Conservation (phyloP, 2,797 vertebrate species). For the Artibeus jamaicensis region DNA sequence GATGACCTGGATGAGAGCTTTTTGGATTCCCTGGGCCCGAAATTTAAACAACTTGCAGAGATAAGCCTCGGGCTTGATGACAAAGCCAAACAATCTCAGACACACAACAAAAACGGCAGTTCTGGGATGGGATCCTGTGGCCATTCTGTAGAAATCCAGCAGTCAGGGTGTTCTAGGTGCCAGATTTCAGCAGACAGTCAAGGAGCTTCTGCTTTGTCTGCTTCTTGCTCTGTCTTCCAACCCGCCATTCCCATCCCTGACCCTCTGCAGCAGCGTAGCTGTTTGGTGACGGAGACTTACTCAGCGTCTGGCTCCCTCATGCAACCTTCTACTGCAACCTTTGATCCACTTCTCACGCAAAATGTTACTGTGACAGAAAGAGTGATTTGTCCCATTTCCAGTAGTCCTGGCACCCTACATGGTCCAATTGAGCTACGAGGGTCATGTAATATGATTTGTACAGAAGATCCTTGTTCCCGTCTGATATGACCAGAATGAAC, state of each 20-base stretch:
- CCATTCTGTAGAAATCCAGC: not conserved
- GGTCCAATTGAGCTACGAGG: constrained; percentile 76
- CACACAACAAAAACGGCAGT: not conserved
- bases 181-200: not conserved
- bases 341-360: constrained; percentile 79
- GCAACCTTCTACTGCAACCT: constrained; percentile 59
- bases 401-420: constrained; percentile 65
- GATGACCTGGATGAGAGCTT: constrained; percentile 85
- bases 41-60: constrained; percentile 89
- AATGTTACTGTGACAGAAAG: constrained; percentile 83
- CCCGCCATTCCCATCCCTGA: constrained; percentile 76
- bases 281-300: constrained; percentile 83
- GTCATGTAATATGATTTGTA: constrained; percentile 69
- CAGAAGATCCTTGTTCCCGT: constrained; percentile 77
- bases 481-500: constrained; percentile 69
- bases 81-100: constrained; percentile 63
- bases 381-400: constrained; percentile 78
- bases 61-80: constrained; percentile 84
- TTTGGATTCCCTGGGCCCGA: constrained; percentile 86
- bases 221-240: constrained; percentile 76
- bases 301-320: constrained; percentile 66
- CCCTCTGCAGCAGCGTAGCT: constrained; percentile 79
- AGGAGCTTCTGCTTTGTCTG: not conserved
- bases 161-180: not conserved
- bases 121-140: not conserved